Evolutionary conservation across 1,140 invertebrate genomes (phyloP).

Genomic region (Mamestra configurata): DNA sequence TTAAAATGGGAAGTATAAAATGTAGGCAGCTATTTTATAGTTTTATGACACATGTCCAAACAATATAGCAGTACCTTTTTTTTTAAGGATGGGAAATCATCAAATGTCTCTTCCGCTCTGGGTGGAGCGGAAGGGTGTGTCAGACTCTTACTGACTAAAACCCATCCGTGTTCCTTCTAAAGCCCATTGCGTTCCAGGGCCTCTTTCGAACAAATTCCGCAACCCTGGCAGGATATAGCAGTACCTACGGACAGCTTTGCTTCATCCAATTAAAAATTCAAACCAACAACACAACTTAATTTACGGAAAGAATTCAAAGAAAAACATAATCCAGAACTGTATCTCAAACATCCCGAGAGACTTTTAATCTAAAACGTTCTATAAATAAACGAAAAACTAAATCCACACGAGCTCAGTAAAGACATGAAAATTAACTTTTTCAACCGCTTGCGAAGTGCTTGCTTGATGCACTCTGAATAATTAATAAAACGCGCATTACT

Average conservation of each 20-base stretch:
- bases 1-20: too few species aligned
- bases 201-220: too few species aligned
- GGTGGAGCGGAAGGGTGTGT: too few species aligned
- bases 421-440: conserved; percentile 44
- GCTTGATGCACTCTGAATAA: conserved; percentile 50
- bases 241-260: background rate
- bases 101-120: too few species aligned
- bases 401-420: conserved; percentile 30
- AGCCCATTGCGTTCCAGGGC: too few species aligned
- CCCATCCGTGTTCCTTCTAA: too few species aligned
- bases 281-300: background rate
- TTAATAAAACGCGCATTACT: conserved; percentile 51
- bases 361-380: conserved; percentile 24
- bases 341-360: conserved; percentile 29
- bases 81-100: too few species aligned
- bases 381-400: conserved; percentile 27
- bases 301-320: background rate
- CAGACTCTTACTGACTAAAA: too few species aligned
- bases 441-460: conserved; percentile 32
- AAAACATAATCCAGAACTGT: background rate
- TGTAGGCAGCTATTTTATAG: too few species aligned
- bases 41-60: too few species aligned
- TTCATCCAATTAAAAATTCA: background rate
- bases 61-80: too few species aligned
- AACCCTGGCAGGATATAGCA: too few species aligned